Conservation (phyloP, 2,888 invertebrate genomes). For the Drosophila kambysellisi region DNA sequence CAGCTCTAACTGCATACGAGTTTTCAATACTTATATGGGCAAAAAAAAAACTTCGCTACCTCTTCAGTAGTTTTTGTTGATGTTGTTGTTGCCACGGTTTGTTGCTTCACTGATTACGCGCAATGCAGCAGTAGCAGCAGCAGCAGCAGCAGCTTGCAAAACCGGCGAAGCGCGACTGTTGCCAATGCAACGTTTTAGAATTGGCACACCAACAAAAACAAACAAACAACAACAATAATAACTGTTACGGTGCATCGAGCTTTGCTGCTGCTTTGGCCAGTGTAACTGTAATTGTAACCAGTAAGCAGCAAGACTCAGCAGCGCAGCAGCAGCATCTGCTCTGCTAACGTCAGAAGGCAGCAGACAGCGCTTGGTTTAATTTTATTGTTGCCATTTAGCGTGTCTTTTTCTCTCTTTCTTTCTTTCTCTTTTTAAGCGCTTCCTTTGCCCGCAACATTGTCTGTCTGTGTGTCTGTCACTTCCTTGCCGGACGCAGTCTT, state of each 20-base stretch:
- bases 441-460: slow-evolving; percentile 60
- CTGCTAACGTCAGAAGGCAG: slow-evolving; percentile 22
- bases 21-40: slow-evolving; percentile 57
- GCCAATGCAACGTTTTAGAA: slow-evolving; percentile 80
- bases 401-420: slow-evolving; percentile 28
- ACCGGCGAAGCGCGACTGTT: slow-evolving; percentile 82
- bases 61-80: slow-evolving; percentile 55
- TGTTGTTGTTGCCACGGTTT: slow-evolving; percentile 73
- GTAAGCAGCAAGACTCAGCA: slow-evolving; percentile 36
- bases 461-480: slow-evolving; percentile 46
- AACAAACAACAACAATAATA: slow-evolving; percentile 45
- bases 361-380: slow-evolving; percentile 27
- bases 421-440: slow-evolving; percentile 63
- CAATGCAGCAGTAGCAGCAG: slow-evolving; percentile 66
- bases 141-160: slow-evolving; percentile 64
- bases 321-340: slow-evolving; percentile 21
- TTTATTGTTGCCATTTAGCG: slow-evolving; percentile 38
- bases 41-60: slow-evolving; percentile 43
- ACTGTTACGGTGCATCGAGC: slow-evolving; percentile 71
- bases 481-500: slow-evolving; percentile 66
- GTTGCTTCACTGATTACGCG: slow-evolving; percentile 82
- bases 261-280: slow-evolving; percentile 45
- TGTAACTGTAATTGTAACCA: slow-evolving; percentile 55
- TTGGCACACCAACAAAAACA: slow-evolving; percentile 74
- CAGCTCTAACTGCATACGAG: slow-evolving; percentile 68